These are phyloP conservation scores for Stenotaenia linearis DNA, from an alignment of 2,888 invertebrate species.

Conservation along the genomic window DNA sequence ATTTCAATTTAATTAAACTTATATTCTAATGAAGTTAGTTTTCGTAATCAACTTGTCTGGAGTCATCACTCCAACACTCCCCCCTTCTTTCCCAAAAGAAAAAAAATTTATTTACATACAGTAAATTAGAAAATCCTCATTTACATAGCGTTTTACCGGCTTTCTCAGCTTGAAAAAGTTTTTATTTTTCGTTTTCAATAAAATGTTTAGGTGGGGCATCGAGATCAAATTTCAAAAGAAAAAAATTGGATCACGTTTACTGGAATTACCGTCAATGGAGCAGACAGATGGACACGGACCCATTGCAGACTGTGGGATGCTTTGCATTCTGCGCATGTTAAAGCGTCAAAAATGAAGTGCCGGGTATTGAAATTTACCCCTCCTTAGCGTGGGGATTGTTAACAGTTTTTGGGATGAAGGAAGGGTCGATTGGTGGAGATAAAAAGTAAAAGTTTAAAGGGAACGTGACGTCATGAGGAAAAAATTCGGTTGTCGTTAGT, in stretches of 20 bases:
- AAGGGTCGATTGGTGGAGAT: neutral
- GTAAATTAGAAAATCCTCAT: neutral
- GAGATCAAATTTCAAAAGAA: neutral
- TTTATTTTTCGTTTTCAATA: neutral
- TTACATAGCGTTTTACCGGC: too few relatives aligned
- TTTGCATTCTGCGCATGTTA: constrained; percentile 17
- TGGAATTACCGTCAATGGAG: neutral
- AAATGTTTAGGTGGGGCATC: neutral
- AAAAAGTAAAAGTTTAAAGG: neutral
- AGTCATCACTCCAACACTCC: neutral
- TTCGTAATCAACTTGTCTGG: neutral
- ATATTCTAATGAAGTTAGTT: constrained; percentile 12
- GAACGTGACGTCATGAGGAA: neutral
- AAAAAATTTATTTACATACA: neutral
- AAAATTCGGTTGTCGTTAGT: neutral
- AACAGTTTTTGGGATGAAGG: neutral
- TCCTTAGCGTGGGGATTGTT: neutral
- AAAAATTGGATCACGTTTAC: neutral
- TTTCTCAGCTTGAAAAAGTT: too few relatives aligned
- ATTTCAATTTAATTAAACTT: constrained; percentile 18
- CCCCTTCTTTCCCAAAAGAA: neutral
- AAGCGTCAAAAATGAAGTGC: constrained; percentile 12
- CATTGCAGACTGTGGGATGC: neutral
- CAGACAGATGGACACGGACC: neutral
- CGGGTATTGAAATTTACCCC: constrained; percentile 13